These are phyloP conservation scores for Poeciliopsis prolifica DNA, from an alignment of 2,113 vertebrate genomes.

Conservation along the genomic window DNA sequence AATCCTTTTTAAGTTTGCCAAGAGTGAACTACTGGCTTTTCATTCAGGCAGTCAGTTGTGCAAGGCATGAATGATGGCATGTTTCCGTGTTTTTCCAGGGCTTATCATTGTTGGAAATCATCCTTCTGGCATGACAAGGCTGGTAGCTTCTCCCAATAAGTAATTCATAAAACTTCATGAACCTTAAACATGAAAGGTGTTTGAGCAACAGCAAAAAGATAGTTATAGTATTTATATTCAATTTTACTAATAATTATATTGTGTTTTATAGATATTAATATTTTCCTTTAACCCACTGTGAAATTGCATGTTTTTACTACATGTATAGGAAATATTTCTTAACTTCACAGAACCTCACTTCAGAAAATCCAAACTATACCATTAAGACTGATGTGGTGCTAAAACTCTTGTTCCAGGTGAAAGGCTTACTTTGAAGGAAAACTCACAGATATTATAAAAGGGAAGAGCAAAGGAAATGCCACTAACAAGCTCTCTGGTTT, in stretches of 20 bases:
- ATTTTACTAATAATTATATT: too few species aligned
- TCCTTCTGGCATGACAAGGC: background rate
- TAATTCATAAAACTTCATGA: background rate
- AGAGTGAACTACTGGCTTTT: background rate
- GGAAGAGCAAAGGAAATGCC: constrained; percentile 2
- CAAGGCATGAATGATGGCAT: too few species aligned
- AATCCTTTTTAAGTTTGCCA: background rate
- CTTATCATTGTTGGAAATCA: too few species aligned
- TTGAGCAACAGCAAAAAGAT: background rate
- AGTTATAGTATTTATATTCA: background rate
- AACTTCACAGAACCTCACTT: background rate
- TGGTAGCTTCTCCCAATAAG: background rate
- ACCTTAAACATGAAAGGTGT: background rate
- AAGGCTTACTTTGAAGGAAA: constrained; percentile 23
- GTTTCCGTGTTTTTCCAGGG: too few species aligned
- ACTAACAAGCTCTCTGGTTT: constrained; percentile 32
- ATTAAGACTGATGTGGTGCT: constrained; percentile 9
- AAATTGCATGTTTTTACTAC: background rate
- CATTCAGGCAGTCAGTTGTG: background rate
- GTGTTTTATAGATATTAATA: background rate
- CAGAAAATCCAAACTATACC: background rate
- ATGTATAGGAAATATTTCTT: background rate
- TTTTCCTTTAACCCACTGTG: background rate
- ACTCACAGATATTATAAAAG: constrained; percentile 29
- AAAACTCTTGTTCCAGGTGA: constrained; percentile 14